phyloP scores from a whole-genome alignment of 2,888 invertebrate species.

The Andricus curvator region DNA sequence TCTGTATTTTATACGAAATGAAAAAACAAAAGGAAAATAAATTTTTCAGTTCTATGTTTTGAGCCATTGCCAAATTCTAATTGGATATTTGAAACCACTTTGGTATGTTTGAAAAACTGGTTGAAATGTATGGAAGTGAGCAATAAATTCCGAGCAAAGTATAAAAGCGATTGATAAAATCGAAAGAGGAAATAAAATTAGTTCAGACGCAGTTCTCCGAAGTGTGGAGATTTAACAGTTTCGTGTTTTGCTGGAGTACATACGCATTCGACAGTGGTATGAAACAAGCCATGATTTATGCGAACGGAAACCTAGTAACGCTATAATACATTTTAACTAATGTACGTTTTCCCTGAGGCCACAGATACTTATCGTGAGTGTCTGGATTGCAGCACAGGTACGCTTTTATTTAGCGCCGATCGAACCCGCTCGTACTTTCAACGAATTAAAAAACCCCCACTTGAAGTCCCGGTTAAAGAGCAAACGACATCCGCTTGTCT shows the following conservation, averaged over 20 bases:
- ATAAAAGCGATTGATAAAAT: conserved; percentile 6
- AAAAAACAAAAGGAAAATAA: background rate
- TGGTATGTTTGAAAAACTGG: background rate
- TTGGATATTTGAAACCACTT: background rate
- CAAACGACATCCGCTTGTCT: conserved; percentile 50
- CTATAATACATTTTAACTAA: conserved; percentile 42
- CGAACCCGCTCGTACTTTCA: conserved; percentile 44
- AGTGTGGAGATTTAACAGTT: conserved; percentile 29
- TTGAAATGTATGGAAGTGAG: background rate
- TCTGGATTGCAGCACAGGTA: conserved; percentile 43
- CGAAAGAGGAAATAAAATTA: conserved; percentile 30
- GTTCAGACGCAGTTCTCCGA: conserved; percentile 14
- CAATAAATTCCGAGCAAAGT: conserved; percentile 2
- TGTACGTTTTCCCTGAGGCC: conserved; percentile 43
- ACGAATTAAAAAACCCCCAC: conserved; percentile 45
- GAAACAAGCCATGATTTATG: conserved; percentile 42
- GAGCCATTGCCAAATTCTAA: background rate
- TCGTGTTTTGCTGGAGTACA: conserved; percentile 15
- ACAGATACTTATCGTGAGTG: conserved; percentile 47
- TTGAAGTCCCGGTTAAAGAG: conserved; percentile 40
- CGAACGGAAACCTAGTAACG: conserved; percentile 40
- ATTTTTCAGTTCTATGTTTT: background rate
- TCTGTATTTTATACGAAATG: background rate
- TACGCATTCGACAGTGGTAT: conserved; percentile 29
- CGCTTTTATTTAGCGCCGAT: conserved; percentile 48